These are phyloP conservation scores for Anas capensis DNA, from an alignment of 2,797 vertebrate species.

Conservation along the genomic window DNA sequence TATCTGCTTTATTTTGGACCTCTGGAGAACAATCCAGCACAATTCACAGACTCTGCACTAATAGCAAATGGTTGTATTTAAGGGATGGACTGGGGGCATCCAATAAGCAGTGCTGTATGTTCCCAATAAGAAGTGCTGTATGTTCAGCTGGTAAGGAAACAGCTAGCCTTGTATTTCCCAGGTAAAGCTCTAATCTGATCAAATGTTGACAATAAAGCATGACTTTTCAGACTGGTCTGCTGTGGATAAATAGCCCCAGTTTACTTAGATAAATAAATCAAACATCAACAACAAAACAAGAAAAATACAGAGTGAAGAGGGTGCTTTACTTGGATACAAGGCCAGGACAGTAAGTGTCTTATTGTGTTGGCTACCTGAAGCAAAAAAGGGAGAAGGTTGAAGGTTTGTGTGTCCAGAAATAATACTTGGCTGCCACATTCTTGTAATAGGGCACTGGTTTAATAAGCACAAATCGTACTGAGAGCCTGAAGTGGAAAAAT, in stretches of 20 bases:
- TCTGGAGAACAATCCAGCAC: not conserved
- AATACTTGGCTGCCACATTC: not conserved
- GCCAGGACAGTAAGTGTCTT: not conserved
- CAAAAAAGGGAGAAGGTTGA: not conserved
- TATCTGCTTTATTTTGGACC: not conserved
- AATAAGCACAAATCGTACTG: conserved; percentile 33
- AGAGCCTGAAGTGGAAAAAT: not conserved
- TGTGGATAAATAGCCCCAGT: conserved; percentile 15
- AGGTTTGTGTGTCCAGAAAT: not conserved
- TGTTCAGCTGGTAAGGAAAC: conserved; percentile 17
- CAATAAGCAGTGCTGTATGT: not conserved
- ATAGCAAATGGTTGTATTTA: not conserved
- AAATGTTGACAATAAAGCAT: not conserved
- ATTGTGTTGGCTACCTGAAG: not conserved
- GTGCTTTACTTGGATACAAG: not conserved
- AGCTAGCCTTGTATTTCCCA: not conserved
- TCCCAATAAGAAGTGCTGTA: not conserved
- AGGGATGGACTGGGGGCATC: conserved; percentile 38
- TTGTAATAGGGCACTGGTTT: conserved; percentile 13
- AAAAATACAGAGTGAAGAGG: not conserved
- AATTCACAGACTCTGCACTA: not conserved
- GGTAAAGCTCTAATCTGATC: conserved; percentile 10
- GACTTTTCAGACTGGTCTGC: conserved; percentile 34
- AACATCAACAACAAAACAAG: not conserved
- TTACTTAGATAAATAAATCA: conserved; percentile 16